phyloP scores from a whole-genome alignment of 30 jellyfish, hydroid and myxozoan genomes.

The Rhopilema esculentum region DNA sequence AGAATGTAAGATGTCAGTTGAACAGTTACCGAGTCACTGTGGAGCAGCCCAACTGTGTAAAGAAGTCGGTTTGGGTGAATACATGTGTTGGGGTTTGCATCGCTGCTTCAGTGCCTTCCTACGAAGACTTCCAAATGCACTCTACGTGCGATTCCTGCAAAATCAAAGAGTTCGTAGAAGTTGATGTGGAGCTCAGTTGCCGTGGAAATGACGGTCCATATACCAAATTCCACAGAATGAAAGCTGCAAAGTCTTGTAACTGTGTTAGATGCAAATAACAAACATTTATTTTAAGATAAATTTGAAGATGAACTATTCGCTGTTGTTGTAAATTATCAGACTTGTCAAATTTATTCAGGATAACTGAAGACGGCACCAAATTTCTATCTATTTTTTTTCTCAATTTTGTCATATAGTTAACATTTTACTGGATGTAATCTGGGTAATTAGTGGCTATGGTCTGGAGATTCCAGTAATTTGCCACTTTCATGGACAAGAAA shows the following conservation, averaged over 20 bases:
- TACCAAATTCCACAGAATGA: slow-evolving; percentile 31
- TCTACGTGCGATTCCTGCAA: slow-evolving; percentile 36
- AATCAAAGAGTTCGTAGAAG: slow-evolving; percentile 31
- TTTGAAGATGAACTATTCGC: not conserved
- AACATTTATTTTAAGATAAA: not conserved
- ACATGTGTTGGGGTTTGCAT: slow-evolving; percentile 60
- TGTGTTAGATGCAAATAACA: slow-evolving; percentile 18
- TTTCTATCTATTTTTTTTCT: too few relatives aligned
- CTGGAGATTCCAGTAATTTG: too few relatives aligned
- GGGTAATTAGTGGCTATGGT: too few relatives aligned
- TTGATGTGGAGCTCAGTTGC: slow-evolving; percentile 38
- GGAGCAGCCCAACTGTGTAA: slow-evolving; percentile 19
- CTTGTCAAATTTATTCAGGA: not conserved
- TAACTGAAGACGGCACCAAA: not conserved
- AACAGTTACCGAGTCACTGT: slow-evolving; percentile 35
- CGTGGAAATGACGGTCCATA: slow-evolving; percentile 1
- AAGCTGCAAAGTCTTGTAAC: slow-evolving; percentile 48
- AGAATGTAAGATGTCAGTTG: slow-evolving; percentile 16
- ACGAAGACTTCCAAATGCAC: not conserved
- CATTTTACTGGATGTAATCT: too few relatives aligned
- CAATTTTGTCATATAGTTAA: too few relatives aligned
- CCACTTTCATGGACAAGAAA: too few relatives aligned
- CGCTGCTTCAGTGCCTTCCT: slow-evolving; percentile 32
- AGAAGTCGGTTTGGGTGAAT: slow-evolving; percentile 45
- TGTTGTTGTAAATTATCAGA: not conserved